Percentiles rank a stretch among this genome's conserved stretches.
Conservation (phyloP, 2,888 invertebrate genomes). For the Blastobasis adustella region DNA sequence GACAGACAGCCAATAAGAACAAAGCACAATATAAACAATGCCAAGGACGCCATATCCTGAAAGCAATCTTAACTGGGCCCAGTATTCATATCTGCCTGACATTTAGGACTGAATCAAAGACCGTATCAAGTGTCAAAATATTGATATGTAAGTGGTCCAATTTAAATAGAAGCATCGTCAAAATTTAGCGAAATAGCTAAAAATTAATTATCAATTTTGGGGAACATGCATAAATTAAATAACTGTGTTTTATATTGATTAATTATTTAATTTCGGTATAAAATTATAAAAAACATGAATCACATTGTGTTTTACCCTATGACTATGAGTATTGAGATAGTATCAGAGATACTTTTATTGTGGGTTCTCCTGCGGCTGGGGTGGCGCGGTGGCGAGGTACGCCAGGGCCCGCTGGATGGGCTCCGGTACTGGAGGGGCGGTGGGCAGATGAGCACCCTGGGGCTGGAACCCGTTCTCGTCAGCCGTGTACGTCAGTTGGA, state of each 20-base stretch:
- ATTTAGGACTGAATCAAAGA: no score
- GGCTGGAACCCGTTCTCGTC: conserved; percentile 84
- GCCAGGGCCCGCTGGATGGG: conserved; percentile 80
- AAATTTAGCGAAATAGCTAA: background rate
- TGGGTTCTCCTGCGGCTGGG: conserved; percentile 28
- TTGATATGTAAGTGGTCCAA: no score
- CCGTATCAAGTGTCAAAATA: no score
- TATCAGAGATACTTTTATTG: conserved; percentile 4
- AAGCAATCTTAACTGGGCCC: background rate
- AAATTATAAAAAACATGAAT: conserved; percentile 34
- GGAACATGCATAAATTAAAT: background rate
- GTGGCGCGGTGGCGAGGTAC: conserved; percentile 78
- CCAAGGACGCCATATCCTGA: no score
- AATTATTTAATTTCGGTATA: conserved; percentile 19
- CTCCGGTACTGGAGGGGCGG: conserved; percentile 81
- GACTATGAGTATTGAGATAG: conserved; percentile 29
- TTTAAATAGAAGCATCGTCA: background rate
- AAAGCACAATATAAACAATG: no score
- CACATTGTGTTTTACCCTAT: conserved; percentile 19
- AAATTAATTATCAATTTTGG: background rate
- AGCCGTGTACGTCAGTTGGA: conserved; percentile 78
- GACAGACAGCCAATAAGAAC: background rate
- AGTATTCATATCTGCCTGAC: no score
- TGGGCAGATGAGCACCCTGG: conserved; percentile 76
- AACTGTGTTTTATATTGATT: background rate